Percentiles rank a stretch among this genome's conserved stretches.
Evolutionary conservation across 1,140 invertebrate species (phyloP).

Genomic region (Micrasema minimum): DNA sequence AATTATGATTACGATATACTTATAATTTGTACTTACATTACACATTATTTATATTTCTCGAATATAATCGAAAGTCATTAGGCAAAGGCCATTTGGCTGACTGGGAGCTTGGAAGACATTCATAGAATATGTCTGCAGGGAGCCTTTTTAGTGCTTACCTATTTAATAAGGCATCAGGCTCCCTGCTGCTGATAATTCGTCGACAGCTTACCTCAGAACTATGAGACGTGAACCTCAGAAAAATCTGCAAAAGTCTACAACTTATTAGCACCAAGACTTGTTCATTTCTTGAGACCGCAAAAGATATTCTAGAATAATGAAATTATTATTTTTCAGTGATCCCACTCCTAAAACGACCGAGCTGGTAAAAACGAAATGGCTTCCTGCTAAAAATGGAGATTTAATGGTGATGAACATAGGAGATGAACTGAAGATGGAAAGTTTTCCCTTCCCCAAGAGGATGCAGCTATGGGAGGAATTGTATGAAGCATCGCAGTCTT

Average conservation of each 20-base stretch:
- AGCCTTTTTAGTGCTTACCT: background rate
- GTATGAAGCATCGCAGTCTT: background rate
- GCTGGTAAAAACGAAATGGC: constrained; percentile 14
- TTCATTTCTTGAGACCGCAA: too few relatives aligned
- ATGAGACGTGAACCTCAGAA: too few relatives aligned
- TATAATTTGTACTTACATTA: background rate
- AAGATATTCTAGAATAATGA: background rate
- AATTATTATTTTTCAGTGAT: constrained; percentile 20
- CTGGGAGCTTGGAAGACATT: background rate
- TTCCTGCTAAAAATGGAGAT: background rate
- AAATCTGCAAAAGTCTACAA: too few relatives aligned
- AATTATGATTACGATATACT: background rate
- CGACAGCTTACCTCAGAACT: too few relatives aligned
- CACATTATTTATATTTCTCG: background rate
- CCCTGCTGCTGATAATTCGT: too few relatives aligned
- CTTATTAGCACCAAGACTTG: too few relatives aligned
- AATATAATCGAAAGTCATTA: too few relatives aligned
- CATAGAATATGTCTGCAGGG: background rate
- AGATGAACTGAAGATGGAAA: constrained; percentile 6
- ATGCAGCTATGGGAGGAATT: constrained; percentile 27
- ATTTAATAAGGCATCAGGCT: background rate
- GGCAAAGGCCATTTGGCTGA: background rate
- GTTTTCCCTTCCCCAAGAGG: constrained; percentile 9
- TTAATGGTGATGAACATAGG: constrained; percentile 15
- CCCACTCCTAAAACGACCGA: constrained; percentile 23